A percentile compares a stretch with the other conserved stretches of the same genome.
These are phyloP conservation scores for Montipora capricornis DNA, from an alignment of 64 coral and sea anemone species.

Conservation along the genomic window DNA sequence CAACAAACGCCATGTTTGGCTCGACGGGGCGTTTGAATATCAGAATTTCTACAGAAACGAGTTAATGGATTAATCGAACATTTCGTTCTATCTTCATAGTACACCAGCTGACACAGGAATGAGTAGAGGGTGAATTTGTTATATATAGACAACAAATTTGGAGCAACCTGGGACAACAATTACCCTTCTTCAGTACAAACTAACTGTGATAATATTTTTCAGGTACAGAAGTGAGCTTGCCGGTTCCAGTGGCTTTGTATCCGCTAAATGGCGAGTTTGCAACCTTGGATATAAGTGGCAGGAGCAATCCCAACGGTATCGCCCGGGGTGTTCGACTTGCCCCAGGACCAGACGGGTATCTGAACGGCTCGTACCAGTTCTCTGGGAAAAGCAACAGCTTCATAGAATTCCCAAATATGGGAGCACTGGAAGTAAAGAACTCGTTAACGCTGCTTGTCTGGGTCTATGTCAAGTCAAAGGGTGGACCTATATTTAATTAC, in stretches of 20 bases:
- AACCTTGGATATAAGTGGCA: constrained; percentile 64
- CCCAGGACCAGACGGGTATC: constrained; percentile 50
- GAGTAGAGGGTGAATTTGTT: too few species aligned
- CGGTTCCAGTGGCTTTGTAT: constrained; percentile 43
- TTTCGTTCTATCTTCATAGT: too few species aligned
- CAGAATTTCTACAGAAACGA: too few species aligned
- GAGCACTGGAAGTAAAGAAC: constrained; percentile 24
- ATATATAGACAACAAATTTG: too few species aligned
- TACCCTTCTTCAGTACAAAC: background rate
- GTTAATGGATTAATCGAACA: too few species aligned
- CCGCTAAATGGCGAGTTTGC: constrained; percentile 42
- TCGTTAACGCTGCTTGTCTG: constrained; percentile 80
- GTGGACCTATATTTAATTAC: constrained; percentile 43
- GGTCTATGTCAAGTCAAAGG: constrained; percentile 49
- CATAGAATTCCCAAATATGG: constrained; percentile 55
- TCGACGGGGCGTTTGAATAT: too few species aligned
- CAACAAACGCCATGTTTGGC: too few species aligned
- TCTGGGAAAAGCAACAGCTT: constrained; percentile 46
- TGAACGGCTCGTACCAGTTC: constrained; percentile 63
- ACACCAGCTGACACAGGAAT: too few species aligned
- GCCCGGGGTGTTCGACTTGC: constrained; percentile 51
- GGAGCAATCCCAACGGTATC: constrained; percentile 45
- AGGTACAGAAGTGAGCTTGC: background rate
- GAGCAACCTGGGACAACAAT: background rate
- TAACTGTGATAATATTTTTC: background rate